A percentile compares a stretch with the other conserved stretches of the same genome.
Conservation (phyloP, 2,888 invertebrate species). For the Drosophila testacea region DNA sequence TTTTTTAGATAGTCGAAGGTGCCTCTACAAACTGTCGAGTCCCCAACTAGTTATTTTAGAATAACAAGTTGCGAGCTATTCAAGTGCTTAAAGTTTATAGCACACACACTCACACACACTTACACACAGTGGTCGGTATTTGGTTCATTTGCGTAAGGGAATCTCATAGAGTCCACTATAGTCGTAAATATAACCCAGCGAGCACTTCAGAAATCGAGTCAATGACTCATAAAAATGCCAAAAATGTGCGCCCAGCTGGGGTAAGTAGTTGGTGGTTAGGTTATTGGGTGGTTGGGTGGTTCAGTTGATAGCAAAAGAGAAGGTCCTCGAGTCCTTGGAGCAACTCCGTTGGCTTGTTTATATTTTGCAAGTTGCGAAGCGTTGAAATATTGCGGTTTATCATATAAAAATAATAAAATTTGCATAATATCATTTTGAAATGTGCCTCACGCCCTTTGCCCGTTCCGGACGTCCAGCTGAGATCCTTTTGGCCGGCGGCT, state of each 20-base stretch:
- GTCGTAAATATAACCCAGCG: conserved; percentile 45
- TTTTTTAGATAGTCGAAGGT: not conserved
- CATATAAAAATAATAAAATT: conserved; percentile 81
- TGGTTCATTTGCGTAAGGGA: conserved; percentile 55
- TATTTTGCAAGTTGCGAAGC: conserved; percentile 53
- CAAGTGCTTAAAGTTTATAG: conserved; percentile 31
- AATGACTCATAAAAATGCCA: conserved; percentile 80
- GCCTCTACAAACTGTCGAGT: conserved; percentile 42
- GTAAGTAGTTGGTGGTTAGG: conserved; percentile 8
- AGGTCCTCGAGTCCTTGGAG: conserved; percentile 44
- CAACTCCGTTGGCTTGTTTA: conserved; percentile 41
- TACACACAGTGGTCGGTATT: not conserved
- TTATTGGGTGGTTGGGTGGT: conserved; percentile 1
- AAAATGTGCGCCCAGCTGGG: conserved; percentile 72
- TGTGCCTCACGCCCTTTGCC: conserved; percentile 46
- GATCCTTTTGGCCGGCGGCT: conserved; percentile 50
- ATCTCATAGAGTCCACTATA: conserved; percentile 35
- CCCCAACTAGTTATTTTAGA: conserved; percentile 30
- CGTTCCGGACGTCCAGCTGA: conserved; percentile 49
- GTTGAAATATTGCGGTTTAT: conserved; percentile 77
- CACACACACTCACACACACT: conserved; percentile 8
- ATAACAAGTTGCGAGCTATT: conserved; percentile 38
- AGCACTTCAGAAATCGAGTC: conserved; percentile 78
- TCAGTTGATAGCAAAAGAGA: conserved; percentile 9
- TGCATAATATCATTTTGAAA: conserved; percentile 81